Evolutionary conservation across 2,888 invertebrate genomes (phyloP).

Genomic region (Molanna angustata): DNA sequence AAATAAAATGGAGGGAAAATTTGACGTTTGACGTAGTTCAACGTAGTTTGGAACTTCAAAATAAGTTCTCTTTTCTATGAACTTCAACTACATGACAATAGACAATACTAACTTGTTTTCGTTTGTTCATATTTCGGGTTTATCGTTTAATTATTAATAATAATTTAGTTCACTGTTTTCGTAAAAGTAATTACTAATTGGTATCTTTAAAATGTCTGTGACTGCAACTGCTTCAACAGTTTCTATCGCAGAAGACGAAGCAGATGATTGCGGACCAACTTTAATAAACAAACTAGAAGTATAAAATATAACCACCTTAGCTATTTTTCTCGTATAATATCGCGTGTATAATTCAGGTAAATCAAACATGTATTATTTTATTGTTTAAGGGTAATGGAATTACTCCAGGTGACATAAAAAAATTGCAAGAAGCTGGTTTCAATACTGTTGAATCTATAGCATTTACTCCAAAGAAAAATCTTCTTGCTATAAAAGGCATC

Average conservation of each 20-base stretch:
- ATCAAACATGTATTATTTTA: neutral
- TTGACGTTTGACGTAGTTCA: too few relatives aligned
- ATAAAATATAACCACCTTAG: too few relatives aligned
- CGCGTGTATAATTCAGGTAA: neutral
- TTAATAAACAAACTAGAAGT: constrained; percentile 72
- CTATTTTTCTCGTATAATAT: neutral
- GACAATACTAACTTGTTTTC: too few relatives aligned
- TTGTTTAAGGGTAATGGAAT: constrained; percentile 82
- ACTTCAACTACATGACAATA: too few relatives aligned
- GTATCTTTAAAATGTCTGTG: constrained; percentile 37
- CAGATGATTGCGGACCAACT: constrained; percentile 70
- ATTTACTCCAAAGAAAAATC: constrained; percentile 88
- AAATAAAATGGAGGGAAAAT: too few relatives aligned
- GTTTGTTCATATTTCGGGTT: too few relatives aligned
- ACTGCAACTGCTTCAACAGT: constrained; percentile 55
- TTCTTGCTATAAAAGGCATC: constrained; percentile 89
- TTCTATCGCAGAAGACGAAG: constrained; percentile 52
- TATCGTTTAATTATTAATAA: too few relatives aligned
- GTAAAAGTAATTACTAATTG: neutral
- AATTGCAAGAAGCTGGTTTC: constrained; percentile 89
- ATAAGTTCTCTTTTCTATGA: too few relatives aligned
- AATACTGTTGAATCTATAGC: constrained; percentile 95
- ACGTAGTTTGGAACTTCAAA: too few relatives aligned
- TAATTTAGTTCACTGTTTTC: too few relatives aligned
- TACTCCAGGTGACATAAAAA: constrained; percentile 85